Conservation (phyloP, 2,797 vertebrate genomes). For the Iguana delicatissima region DNA sequence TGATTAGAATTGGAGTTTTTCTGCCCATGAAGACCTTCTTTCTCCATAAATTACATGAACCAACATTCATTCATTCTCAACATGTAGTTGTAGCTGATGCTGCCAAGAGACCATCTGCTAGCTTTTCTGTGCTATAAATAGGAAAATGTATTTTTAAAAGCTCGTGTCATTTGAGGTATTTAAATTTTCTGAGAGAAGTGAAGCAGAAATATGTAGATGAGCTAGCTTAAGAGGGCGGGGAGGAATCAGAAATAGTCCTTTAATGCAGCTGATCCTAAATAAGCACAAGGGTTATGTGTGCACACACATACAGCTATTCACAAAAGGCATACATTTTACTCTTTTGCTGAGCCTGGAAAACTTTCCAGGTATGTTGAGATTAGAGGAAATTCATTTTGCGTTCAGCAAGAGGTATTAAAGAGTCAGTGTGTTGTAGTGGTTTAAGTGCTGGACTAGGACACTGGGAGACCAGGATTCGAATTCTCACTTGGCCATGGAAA, state of each 20-base stretch:
- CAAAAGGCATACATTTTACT: neutral
- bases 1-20: conserved; percentile 42
- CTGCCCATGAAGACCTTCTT: neutral
- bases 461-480: no score
- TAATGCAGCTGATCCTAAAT: neutral
- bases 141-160: conserved; percentile 25
- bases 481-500: no score
- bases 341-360: neutral
- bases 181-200: neutral
- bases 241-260: neutral
- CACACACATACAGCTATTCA: neutral
- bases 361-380: conserved; percentile 1
- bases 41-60: conserved; percentile 38
- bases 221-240: no score
- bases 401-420: neutral
- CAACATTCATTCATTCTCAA: conserved; percentile 39
- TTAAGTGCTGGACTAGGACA: no score
- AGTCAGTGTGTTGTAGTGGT: no score
- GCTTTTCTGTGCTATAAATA: conserved; percentile 61
- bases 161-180: conserved; percentile 4
- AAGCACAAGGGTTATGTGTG: neutral
- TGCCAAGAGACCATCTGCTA: conserved; percentile 56
- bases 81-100: conserved; percentile 51
- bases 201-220: conserved; percentile 18
- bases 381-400: neutral